Evolutionary conservation across 1,140 invertebrate genomes (phyloP).

Genomic region (Philopotamus ludificatus): DNA sequence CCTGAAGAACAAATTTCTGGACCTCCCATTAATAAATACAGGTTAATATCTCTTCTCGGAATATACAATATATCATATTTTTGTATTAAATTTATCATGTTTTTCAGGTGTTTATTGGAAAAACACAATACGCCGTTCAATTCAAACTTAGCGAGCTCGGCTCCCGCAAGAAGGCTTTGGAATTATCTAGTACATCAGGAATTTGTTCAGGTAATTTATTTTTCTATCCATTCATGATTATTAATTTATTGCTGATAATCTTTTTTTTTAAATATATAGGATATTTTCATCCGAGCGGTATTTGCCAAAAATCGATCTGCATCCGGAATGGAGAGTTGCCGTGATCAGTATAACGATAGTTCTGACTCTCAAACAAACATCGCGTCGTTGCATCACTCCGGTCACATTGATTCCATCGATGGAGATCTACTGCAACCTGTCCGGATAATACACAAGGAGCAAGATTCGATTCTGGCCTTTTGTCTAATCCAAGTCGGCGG

Average conservation of each 20-base stretch:
- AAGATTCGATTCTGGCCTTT: constrained; percentile 97
- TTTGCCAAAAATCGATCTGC: constrained; percentile 71
- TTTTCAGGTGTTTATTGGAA: constrained; percentile 74
- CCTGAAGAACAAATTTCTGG: constrained; percentile 70
- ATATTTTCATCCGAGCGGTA: constrained; percentile 93
- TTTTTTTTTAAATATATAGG: constrained; percentile 48
- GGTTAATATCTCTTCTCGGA: constrained; percentile 46
- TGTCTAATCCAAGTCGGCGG: constrained; percentile 73
- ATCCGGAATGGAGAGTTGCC: constrained; percentile 47
- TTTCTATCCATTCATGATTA: not conserved
- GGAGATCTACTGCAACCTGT: constrained; percentile 75
- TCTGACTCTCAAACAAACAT: constrained; percentile 42
- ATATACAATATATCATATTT: not conserved
- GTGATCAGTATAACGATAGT: constrained; percentile 42
- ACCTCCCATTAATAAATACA: constrained; percentile 90
- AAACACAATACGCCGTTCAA: constrained; percentile 94
- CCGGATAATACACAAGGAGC: constrained; percentile 97
- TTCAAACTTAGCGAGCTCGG: constrained; percentile 70
- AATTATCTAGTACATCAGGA: constrained; percentile 91
- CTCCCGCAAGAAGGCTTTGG: constrained; percentile 88
- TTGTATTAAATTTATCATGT: not conserved
- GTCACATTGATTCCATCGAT: constrained; percentile 47
- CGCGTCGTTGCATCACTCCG: constrained; percentile 39
- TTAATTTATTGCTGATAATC: not conserved
- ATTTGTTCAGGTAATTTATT: constrained; percentile 65